Percentiles rank a stretch among this genome's conserved stretches.
phyloP scores from a whole-genome alignment of 2,888 invertebrate species.

The Rhyacophila evoluta region DNA sequence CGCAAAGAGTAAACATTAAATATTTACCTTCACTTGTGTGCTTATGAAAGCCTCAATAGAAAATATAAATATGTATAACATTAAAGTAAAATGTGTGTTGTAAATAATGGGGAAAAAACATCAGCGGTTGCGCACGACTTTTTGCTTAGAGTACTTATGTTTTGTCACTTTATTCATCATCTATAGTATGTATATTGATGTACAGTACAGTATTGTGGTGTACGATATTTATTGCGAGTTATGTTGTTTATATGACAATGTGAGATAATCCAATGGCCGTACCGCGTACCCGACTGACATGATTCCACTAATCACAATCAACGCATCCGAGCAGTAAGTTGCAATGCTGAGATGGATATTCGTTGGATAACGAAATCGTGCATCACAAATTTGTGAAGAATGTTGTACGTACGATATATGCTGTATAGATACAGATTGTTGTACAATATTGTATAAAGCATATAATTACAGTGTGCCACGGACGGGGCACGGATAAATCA shows the following conservation, averaged over 20 bases:
- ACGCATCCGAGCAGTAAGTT: slow-evolving; percentile 2
- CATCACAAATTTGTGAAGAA: slow-evolving; percentile 9
- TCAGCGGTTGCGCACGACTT: not conserved
- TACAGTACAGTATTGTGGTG: not conserved
- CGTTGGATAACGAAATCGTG: not conserved
- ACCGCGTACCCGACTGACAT: not conserved
- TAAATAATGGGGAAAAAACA: not conserved
- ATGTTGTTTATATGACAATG: not conserved
- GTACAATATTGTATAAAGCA: not conserved
- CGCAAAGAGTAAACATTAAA: not conserved
- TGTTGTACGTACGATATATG: not conserved
- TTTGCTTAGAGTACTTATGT: not conserved
- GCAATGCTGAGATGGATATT: not conserved
- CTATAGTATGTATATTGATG: not conserved
- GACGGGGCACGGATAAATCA: not conserved
- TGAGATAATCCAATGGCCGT: not conserved
- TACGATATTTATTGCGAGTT: not conserved
- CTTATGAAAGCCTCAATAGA: not conserved
- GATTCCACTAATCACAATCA: slow-evolving; percentile 18
- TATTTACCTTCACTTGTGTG: not conserved
- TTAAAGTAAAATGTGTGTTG: not conserved
- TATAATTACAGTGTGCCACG: not conserved
- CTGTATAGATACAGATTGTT: not conserved
- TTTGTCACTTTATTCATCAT: not conserved
- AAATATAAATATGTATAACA: slow-evolving; percentile 16